Conservation (phyloP, 2,113 vertebrate genomes). For the Bubalus kerabau region DNA sequence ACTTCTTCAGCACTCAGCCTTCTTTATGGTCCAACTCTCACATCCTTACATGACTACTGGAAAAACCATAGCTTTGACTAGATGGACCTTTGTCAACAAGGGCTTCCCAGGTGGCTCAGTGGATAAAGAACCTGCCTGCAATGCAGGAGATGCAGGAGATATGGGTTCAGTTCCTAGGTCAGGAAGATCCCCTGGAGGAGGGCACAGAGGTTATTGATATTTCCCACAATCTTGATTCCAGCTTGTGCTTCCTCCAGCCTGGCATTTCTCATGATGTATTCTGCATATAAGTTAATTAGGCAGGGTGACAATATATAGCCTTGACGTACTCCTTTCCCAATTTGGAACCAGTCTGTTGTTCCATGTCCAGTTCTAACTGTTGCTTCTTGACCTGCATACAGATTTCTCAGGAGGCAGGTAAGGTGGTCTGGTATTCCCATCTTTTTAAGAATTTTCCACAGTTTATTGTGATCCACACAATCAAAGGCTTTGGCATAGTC, state of each 20-base stretch:
- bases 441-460: background rate
- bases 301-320: background rate
- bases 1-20: background rate
- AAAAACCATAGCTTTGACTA: background rate
- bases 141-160: background rate
- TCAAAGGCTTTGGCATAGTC: background rate
- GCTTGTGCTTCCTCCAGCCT: background rate
- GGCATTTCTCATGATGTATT: background rate
- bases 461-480: background rate
- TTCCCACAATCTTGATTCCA: background rate
- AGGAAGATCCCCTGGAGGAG: background rate
- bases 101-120: background rate
- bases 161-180: background rate
- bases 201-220: background rate
- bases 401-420: background rate
- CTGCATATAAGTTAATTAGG: background rate
- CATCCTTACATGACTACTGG: background rate
- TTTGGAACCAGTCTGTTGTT: background rate
- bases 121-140: background rate
- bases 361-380: background rate
- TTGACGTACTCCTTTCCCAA: rapidly evolving
- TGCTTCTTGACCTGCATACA: background rate
- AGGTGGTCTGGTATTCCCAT: background rate
- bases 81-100: rapidly evolving
- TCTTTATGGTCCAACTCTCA: background rate